Base-by-base conservation (phyloP, 2,888 invertebrate species). In the Dorcus hopei region DNA sequence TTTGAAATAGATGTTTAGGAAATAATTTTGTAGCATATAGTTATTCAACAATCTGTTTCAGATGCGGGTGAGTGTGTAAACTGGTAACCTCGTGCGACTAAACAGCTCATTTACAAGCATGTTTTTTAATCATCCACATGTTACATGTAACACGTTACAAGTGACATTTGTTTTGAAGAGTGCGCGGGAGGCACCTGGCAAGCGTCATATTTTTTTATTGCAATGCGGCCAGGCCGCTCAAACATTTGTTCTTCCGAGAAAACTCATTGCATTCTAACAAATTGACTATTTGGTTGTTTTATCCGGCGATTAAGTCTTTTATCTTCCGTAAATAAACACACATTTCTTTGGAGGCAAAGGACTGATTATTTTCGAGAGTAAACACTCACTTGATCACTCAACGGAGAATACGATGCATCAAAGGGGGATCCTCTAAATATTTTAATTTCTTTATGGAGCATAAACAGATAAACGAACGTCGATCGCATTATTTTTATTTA, bases 331-430 rank as follows among this genome's bases (percentile, higher is more conserved):
- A 59, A 59, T 54, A 59, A 53, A 58, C 58, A 49, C 53, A 41
- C 48, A 49, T 58, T 49, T 53, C 49, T 49, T 52, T 41, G 47
- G 50, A 54, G 52, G 59, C 54, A 48, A 54, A 50, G 54, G 47
- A 51, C 51, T 52, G 55, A 55, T 55, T 55, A 55, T 56, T 56
- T 56, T 48, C 55, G 59, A 49, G 55, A 54, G 55, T 59, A 59
- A 59, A 59, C 59, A 59, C 59, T 59, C 59, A 59, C 55, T 59
- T 59, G 59, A 59, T 59, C 59, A 59, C 54, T 59, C 59, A 59
- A 49, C 59, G 59, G 45, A 55, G 52, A 52, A 59, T 55, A 55
- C 51, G 54, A 49, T 48, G 45, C 52, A 41, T 59, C 59, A 59
- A 59, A 59, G 59, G 52, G 19, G 51, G 52, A 55, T 54, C 55